Evolutionary conservation across 2,113 vertebrate genomes (phyloP).

Genomic region (Caranx ignobilis): DNA sequence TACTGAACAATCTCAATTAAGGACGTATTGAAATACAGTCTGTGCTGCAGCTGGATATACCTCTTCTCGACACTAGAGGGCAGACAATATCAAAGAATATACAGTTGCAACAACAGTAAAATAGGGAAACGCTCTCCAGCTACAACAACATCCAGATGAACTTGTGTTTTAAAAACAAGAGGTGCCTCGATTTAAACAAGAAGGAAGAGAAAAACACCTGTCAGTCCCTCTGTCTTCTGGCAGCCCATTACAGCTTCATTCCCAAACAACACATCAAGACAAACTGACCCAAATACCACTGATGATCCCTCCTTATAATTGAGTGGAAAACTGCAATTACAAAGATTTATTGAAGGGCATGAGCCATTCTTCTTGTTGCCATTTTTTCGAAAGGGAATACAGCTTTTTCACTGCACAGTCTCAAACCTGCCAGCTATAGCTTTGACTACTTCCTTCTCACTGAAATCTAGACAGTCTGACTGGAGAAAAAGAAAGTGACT

Average conservation of each 20-base stretch:
- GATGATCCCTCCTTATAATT: not conserved
- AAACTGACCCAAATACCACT: slow-evolving; percentile 29
- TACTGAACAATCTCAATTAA: not conserved
- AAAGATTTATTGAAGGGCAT: not conserved
- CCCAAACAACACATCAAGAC: not conserved
- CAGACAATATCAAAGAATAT: slow-evolving; percentile 22
- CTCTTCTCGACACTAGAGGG: slow-evolving; percentile 66
- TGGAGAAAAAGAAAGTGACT: slow-evolving; percentile 22
- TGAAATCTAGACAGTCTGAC: slow-evolving; percentile 43
- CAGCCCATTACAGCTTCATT: not conserved
- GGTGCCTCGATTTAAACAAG: not conserved
- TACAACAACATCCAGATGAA: not conserved
- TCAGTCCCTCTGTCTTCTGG: not conserved
- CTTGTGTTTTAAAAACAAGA: not conserved
- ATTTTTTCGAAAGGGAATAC: not conserved
- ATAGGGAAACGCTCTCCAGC: not conserved
- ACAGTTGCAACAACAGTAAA: not conserved
- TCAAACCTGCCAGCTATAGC: slow-evolving; percentile 7
- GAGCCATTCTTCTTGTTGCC: not conserved
- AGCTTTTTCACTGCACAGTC: not conserved
- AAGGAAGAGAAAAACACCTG: not conserved
- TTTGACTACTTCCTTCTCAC: not conserved
- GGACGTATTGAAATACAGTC: not conserved
- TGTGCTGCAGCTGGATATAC: not conserved
- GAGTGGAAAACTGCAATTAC: slow-evolving; percentile 2